Conservation (phyloP, 1,140 invertebrate species). For the Drosophila watanabei region DNA sequence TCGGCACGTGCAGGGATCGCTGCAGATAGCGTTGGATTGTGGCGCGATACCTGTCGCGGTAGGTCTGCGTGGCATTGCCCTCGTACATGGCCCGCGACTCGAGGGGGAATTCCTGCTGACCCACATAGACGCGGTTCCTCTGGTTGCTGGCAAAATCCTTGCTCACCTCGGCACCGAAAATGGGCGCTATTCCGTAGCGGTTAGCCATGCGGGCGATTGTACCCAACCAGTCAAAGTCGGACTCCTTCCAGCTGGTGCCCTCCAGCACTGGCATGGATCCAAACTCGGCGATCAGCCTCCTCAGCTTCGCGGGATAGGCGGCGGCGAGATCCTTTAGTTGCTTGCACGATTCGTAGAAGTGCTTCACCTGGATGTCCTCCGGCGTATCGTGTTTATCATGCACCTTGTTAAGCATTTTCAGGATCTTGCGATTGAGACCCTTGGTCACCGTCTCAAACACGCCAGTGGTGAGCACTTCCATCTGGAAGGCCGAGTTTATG, state of each 20-base stretch:
- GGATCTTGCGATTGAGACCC: conserved; percentile 56
- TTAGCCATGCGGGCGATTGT: conserved; percentile 38
- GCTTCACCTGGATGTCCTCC: conserved; percentile 61
- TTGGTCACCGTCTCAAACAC: conserved; percentile 63
- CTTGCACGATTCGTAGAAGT: conserved; percentile 57
- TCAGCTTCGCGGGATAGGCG: conserved; percentile 36
- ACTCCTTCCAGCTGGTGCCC: conserved; percentile 48
- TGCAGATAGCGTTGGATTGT: conserved; percentile 39
- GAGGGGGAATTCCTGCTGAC: conserved; percentile 46
- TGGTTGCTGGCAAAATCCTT: conserved; percentile 62
- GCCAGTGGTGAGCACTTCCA: conserved; percentile 54
- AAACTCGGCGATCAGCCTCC: conserved; percentile 51
- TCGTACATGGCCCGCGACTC: conserved; percentile 65
- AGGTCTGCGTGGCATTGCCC: conserved; percentile 39
- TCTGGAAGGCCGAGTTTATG: conserved; percentile 56
- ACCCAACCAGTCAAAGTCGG: conserved; percentile 53
- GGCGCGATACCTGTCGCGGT: conserved; percentile 30
- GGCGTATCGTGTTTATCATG: conserved; percentile 26
- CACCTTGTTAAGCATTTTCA: conserved; percentile 24
- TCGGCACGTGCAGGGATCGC: conserved; percentile 38
- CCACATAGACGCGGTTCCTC: conserved; percentile 59
- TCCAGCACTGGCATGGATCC: conserved; percentile 58
- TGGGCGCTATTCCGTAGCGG: conserved; percentile 45
- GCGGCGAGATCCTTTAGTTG: conserved; percentile 17
- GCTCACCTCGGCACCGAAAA: conserved; percentile 50